These are phyloP conservation scores for Sanderia malayensis DNA, from an alignment of 30 jellyfish, hydroid and myxozoan genomes.

Conservation along the genomic window DNA sequence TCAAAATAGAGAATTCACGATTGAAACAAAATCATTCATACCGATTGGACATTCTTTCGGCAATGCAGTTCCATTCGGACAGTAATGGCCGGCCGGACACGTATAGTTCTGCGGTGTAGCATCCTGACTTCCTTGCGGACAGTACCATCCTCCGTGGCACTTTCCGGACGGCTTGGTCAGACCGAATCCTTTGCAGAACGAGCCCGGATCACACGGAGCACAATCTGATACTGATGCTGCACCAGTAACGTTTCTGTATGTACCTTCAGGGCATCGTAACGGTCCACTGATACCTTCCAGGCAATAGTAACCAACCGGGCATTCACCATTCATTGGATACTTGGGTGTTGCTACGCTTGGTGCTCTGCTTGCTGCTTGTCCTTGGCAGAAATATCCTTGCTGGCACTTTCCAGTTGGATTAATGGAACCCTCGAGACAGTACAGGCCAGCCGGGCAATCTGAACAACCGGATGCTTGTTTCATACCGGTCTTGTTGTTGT, in stretches of 20 bases:
- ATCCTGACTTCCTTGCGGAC: slow-evolving; percentile 71
- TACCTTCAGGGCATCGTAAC: slow-evolving; percentile 74
- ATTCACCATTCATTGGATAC: slow-evolving; percentile 76
- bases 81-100: slow-evolving; percentile 88
- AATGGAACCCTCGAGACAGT: slow-evolving; percentile 82
- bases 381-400: slow-evolving; percentile 84
- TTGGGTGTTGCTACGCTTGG: slow-evolving; percentile 64
- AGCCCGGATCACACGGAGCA: slow-evolving; percentile 83
- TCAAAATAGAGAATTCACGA: no score
- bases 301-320: slow-evolving; percentile 88
- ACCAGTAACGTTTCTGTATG: slow-evolving; percentile 71
- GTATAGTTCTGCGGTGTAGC: slow-evolving; percentile 84
- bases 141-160: slow-evolving; percentile 93
- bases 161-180: slow-evolving; percentile 61
- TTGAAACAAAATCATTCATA: slow-evolving; percentile 3
- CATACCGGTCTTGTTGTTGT: slow-evolving; percentile 84
- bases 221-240: slow-evolving; percentile 73
- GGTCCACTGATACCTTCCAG: slow-evolving; percentile 94
- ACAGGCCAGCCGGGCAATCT: slow-evolving; percentile 81
- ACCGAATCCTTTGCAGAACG: slow-evolving; percentile 80
- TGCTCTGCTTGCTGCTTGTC: slow-evolving; percentile 74
- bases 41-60: slow-evolving; percentile 86
- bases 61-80: slow-evolving; percentile 89
- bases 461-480: slow-evolving; percentile 46
- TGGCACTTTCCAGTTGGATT: slow-evolving; percentile 83